Evolutionary conservation across 2,888 invertebrate genomes (phyloP).

Genomic region (Stenichneumon culpator): DNA sequence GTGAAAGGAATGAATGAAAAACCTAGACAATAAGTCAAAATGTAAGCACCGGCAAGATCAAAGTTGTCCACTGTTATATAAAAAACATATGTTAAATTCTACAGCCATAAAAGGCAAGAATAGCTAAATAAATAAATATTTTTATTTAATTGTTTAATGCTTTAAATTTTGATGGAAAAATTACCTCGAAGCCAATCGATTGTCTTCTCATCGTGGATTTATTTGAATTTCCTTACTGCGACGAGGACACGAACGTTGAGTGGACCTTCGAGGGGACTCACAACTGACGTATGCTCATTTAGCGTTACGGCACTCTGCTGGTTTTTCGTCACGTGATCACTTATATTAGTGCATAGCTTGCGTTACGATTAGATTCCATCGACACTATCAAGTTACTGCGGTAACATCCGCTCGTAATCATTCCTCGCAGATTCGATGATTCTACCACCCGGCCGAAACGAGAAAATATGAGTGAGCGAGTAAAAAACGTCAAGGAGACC

Average conservation of each 20-base stretch:
- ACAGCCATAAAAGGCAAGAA: too few species aligned
- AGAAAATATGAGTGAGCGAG: background rate
- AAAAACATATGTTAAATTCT: too few species aligned
- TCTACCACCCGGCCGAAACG: background rate
- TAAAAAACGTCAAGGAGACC: too few species aligned
- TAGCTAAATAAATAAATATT: too few species aligned
- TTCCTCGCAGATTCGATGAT: constrained; percentile 7
- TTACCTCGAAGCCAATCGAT: background rate
- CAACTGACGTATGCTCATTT: background rate
- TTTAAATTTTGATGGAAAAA: background rate
- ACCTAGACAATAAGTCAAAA: too few species aligned
- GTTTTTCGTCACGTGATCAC: constrained; percentile 16
- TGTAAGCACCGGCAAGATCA: too few species aligned
- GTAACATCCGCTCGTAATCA: constrained; percentile 9
- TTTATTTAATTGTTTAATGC: too few species aligned
- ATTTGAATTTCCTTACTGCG: background rate
- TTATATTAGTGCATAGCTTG: constrained; percentile 36
- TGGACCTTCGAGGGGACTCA: background rate
- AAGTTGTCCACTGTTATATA: too few species aligned
- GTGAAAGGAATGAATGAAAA: too few species aligned
- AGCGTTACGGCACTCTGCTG: background rate
- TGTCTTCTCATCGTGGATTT: too few species aligned
- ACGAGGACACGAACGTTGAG: background rate
- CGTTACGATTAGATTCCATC: constrained; percentile 31
- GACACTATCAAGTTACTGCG: constrained; percentile 35